Evolutionary conservation across 2,888 invertebrate genomes (phyloP), one percentile per base, ranked within the genome.

Genomic region (Petrolisthes cinctipes): DNA sequence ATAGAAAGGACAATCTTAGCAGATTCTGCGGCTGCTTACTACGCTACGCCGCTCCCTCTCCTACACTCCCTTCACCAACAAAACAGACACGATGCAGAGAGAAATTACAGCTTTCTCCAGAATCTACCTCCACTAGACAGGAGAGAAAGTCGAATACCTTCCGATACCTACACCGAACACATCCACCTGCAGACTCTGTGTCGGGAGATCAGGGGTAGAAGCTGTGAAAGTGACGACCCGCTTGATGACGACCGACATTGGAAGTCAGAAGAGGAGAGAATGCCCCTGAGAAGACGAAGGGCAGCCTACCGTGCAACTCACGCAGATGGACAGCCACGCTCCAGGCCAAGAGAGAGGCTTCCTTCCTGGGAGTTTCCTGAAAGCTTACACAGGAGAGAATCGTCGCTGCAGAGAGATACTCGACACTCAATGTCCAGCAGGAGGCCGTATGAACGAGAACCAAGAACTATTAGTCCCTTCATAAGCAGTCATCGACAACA

Each of bases 51-150:
- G 7, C 83, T 87, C 54, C 86, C 86, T 20, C 83, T 87, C 6
- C 83, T 87, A n/a, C 83, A 71, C 20, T 83, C 86, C 53, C 83
- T 87, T 20, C 86, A 87, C 78, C 86, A 87, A 73, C 86, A 87
- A 14, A 79, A 56, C 14, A 83, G 68, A 73, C 56, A 54, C 54
- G 86, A 86, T 5, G 53, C 73, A 14, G 83, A 83, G 20, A 87
- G 75, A 61, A 83, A 73, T 37, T 83, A 71, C n/a, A 73, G 54
- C 71, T 54, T 80, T 20, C 51, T 79, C 37, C 79, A 83, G 23
- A 53, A 66, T 9, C 6, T 71, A n/a, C 51, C 81, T 6, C 82
- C 79, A n/a, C 82, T 71, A 4, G 83, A 86, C 20, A 83, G 57
- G 54, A 86, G 83, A 79, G 86, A 86, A 20, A 79, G 83, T 7